These are phyloP conservation scores for Dicentrarchus labrax DNA, from an alignment of 2,113 vertebrate species.

Conservation along the genomic window DNA sequence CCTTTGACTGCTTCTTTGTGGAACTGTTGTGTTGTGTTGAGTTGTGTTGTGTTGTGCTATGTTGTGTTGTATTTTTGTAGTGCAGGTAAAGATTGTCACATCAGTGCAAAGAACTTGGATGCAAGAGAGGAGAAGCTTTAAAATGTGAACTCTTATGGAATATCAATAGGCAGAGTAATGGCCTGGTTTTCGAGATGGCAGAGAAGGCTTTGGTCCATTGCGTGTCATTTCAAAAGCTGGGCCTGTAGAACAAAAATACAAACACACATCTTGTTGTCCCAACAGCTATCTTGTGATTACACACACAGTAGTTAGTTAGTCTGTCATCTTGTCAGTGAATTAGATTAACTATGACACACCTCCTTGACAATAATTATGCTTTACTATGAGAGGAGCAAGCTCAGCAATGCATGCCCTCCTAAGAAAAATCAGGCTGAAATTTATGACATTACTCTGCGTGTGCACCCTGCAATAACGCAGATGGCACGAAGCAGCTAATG, in stretches of 20 bases:
- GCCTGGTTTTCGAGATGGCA: constrained; percentile 42
- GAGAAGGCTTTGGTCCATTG: constrained; percentile 46
- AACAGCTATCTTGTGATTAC: constrained; percentile 42
- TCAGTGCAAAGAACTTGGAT: constrained; percentile 49
- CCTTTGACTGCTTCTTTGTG: constrained; percentile 57
- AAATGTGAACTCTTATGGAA: constrained; percentile 66
- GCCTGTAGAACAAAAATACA: constrained; percentile 31
- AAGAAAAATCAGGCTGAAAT: constrained; percentile 62
- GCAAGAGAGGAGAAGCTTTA: constrained; percentile 50
- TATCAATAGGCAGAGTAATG: constrained; percentile 69
- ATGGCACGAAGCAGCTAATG: constrained; percentile 76
- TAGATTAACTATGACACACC: constrained; percentile 57
- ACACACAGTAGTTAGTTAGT: constrained; percentile 28
- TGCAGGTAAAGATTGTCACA: constrained; percentile 61
- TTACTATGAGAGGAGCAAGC: constrained; percentile 50
- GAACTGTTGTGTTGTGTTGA: constrained; percentile 51
- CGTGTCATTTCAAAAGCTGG: constrained; percentile 44
- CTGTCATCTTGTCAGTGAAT: constrained; percentile 45
- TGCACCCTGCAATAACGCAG: constrained; percentile 68
- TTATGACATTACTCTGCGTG: constrained; percentile 54
- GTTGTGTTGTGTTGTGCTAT: constrained; percentile 35
- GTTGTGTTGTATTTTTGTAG: constrained; percentile 16
- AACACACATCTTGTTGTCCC: constrained; percentile 34
- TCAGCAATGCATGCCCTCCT: constrained; percentile 53
- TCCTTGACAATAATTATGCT: constrained; percentile 65